Evolutionary conservation across 2,888 invertebrate species (phyloP), one percentile per base, ranked within the genome.

Genomic region (Eucera pruinosa): DNA sequence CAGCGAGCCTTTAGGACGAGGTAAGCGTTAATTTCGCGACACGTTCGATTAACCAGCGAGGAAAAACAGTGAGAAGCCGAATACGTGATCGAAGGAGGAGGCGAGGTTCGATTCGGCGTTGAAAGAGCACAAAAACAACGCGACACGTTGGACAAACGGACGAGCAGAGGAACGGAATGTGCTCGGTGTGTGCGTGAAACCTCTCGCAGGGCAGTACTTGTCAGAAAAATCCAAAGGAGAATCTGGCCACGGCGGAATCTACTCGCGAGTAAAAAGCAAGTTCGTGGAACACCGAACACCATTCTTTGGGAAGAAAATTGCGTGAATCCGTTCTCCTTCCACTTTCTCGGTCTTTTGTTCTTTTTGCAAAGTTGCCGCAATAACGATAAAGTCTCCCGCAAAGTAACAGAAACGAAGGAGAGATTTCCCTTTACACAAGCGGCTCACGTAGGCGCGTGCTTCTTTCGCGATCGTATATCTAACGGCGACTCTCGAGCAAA

Each of bases 381-480:
- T 86, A 86, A 88, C 87, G 86, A 90, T 90, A 89, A 90, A 89
- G 86, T 86, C 83, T 82, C 39, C n/a, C 33, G 58, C 36, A 45
- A 39, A 58, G 41, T 41, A 69, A 66, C 54, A 45, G 52, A 68
- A 33, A 65, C 57, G 18, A 57, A 11, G n/a, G 54, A 72, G 61
- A 85, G 82, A 80, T 84, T 82, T 83, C 75, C 39, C 27, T 84
- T 82, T 86, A 80, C 64, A 83, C 76, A 89, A 77, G 80, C 91
- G 62, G 71, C 86, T 90, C 90, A 91, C 90, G 90, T 90, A 90
- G 76, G 84, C 77, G 83, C 87, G 84, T 84, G 65, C 76, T 88
- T 89, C 85, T 89, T 89, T 83, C 81, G 83, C 85, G 86, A 89
- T 89, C 89, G 88, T 86, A 89, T 84, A 89, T 89, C 88, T 88